Percentiles rank a stretch among this genome's conserved stretches.
Evolutionary conservation across 2,797 vertebrate species (phyloP).

Genomic region (Tiaroga cobitis): DNA sequence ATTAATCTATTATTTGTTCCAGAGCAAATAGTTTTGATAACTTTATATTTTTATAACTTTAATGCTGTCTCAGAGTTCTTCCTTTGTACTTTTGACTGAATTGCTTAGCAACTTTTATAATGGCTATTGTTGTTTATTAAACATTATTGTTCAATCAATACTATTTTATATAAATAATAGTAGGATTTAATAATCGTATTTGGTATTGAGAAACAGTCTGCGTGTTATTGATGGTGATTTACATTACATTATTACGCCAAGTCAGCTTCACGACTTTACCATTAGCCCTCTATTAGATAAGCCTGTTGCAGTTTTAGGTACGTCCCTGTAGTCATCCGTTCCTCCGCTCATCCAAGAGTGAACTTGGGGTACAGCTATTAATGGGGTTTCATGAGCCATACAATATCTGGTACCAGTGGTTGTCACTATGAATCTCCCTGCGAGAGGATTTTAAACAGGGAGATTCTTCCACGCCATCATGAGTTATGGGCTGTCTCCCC

Average conservation of each 20-base stretch:
- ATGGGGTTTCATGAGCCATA: conserved; percentile 78
- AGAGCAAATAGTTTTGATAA: too few species aligned
- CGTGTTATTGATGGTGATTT: too few species aligned
- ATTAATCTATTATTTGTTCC: not conserved
- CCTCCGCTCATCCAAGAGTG: conserved; percentile 72
- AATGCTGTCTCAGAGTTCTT: too few species aligned
- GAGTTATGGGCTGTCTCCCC: conserved; percentile 45
- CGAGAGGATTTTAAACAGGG: conserved; percentile 58
- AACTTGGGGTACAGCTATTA: conserved; percentile 75
- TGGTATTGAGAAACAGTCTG: too few species aligned
- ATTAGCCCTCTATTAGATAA: conserved; percentile 66
- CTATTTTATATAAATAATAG: too few species aligned
- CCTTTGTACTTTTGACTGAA: too few species aligned
- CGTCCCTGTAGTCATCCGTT: conserved; percentile 70
- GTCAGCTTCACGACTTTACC: conserved; percentile 58
- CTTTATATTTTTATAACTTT: too few species aligned
- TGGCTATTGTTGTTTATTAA: too few species aligned
- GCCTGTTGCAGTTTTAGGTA: conserved; percentile 54
- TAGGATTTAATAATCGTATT: too few species aligned
- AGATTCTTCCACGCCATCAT: conserved; percentile 45
- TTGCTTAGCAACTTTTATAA: too few species aligned
- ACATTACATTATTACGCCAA: too few species aligned
- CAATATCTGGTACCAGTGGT: conserved; percentile 74
- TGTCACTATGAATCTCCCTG: conserved; percentile 73
- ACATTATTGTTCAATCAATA: too few species aligned